A percentile compares a stretch with the other conserved stretches of the same genome.
Conservation (phyloP, 2,113 vertebrate genomes). For the Athene noctua region DNA sequence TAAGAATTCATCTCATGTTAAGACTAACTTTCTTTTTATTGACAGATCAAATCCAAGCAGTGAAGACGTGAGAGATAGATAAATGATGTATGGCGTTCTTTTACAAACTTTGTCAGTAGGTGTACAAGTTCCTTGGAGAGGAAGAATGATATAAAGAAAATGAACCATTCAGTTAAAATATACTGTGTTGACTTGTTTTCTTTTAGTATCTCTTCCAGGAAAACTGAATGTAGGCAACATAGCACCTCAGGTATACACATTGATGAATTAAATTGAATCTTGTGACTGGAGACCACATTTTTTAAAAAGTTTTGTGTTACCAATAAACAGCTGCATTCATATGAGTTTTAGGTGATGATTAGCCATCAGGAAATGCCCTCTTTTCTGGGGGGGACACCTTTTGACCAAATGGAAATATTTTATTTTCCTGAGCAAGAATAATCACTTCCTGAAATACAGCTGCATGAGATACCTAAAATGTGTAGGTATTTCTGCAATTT, state of each 20-base stretch:
- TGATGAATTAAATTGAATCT: constrained; percentile 30
- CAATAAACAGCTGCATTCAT: constrained; percentile 23
- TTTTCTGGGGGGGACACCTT: background rate
- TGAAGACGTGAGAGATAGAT: constrained; percentile 78
- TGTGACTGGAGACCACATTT: background rate
- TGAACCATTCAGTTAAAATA: constrained; percentile 1
- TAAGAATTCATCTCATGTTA: background rate
- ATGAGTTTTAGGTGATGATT: background rate
- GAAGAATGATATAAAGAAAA: constrained; percentile 31
- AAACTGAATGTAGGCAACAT: constrained; percentile 56
- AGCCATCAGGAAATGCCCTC: background rate
- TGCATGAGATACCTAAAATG: background rate
- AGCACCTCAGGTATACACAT: constrained; percentile 33
- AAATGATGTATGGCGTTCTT: background rate
- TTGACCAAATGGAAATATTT: background rate
- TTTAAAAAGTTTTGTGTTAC: background rate
- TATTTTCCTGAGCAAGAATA: constrained; percentile 11
- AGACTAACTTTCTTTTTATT: constrained; percentile 44
- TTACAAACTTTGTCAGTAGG: constrained; percentile 15
- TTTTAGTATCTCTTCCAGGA: constrained; percentile 50
- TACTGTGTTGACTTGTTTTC: constrained; percentile 23
- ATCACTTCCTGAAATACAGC: constrained; percentile 19
- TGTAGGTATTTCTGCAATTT: background rate
- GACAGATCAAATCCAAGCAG: constrained; percentile 81
- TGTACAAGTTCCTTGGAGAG: background rate